A percentile compares a stretch with the other conserved stretches of the same genome.
These are phyloP conservation scores for Cheilosia grossa DNA, from an alignment of 2,888 invertebrate species.

Conservation along the genomic window DNA sequence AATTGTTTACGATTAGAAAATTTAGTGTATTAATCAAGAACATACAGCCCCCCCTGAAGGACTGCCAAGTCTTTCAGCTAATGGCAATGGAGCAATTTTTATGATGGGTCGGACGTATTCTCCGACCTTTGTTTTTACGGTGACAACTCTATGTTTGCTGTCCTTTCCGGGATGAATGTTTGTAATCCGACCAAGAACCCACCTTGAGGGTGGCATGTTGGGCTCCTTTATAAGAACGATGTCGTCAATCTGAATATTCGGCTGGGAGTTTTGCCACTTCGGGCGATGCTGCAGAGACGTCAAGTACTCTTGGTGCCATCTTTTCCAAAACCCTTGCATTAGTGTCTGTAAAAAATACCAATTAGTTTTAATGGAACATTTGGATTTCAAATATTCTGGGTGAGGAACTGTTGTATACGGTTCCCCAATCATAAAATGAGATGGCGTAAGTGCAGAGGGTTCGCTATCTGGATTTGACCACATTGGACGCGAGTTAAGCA, in stretches of 20 bases:
- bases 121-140: slow-evolving; percentile 6
- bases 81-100: slow-evolving; percentile 22
- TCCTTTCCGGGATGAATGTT: background rate
- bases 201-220: slow-evolving; percentile 35
- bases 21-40: background rate
- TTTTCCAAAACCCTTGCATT: slow-evolving; percentile 49
- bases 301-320: slow-evolving; percentile 30
- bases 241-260: slow-evolving; percentile 14
- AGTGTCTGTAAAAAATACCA: slow-evolving; percentile 30
- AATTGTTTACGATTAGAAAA: too few species aligned
- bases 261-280: slow-evolving; percentile 25
- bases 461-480: slow-evolving; percentile 20
- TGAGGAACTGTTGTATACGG: slow-evolving; percentile 8
- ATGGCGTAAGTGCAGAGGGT: background rate
- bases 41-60: slow-evolving; percentile 17
- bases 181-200: slow-evolving; percentile 30
- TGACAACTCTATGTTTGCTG: too few species aligned
- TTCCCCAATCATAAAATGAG: slow-evolving; percentile 1
- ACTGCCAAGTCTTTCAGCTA: slow-evolving; percentile 12
- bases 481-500: slow-evolving; percentile 26
- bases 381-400: background rate
- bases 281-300: slow-evolving; percentile 25
- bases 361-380: slow-evolving; percentile 13
- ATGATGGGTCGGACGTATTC: slow-evolving; percentile 18
- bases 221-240: slow-evolving; percentile 43